Conservation (phyloP, 2,888 invertebrate genomes). For the Nomada fabriciana region DNA sequence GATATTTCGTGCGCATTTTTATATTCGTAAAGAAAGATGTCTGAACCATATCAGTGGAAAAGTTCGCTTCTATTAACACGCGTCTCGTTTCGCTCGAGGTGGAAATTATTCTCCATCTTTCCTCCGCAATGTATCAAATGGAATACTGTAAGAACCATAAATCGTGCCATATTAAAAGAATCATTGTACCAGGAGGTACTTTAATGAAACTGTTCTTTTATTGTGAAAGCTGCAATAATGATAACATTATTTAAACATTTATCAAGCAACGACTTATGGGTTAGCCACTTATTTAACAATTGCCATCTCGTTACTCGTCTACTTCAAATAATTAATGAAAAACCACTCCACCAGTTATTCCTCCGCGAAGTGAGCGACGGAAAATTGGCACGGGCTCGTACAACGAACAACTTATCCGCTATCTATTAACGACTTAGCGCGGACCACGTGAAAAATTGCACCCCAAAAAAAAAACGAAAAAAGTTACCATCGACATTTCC, state of each 20-base stretch:
- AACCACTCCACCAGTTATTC: neutral
- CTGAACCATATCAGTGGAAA: neutral
- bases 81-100: too few relatives aligned
- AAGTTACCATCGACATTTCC: neutral
- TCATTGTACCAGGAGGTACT: too few relatives aligned
- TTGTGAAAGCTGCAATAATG: too few relatives aligned
- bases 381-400: neutral
- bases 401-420: neutral
- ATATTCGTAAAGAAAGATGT: neutral
- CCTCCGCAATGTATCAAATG: too few relatives aligned
- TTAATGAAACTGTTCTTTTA: too few relatives aligned
- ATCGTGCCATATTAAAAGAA: too few relatives aligned
- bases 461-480: too few relatives aligned
- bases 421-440: neutral
- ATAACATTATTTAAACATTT: too few relatives aligned
- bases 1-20: conserved; percentile 27
- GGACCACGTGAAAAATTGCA: neutral
- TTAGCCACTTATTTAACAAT: neutral
- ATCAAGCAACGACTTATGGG: too few relatives aligned
- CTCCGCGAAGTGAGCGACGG: too few relatives aligned
- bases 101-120: too few relatives aligned
- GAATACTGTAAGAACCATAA: too few relatives aligned
- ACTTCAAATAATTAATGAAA: neutral
- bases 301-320: neutral
- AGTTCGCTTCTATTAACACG: neutral